Percentiles rank a stretch among this genome's conserved stretches.
Conservation (phyloP, 2,797 vertebrate species). For the Sitta carolinensis region DNA sequence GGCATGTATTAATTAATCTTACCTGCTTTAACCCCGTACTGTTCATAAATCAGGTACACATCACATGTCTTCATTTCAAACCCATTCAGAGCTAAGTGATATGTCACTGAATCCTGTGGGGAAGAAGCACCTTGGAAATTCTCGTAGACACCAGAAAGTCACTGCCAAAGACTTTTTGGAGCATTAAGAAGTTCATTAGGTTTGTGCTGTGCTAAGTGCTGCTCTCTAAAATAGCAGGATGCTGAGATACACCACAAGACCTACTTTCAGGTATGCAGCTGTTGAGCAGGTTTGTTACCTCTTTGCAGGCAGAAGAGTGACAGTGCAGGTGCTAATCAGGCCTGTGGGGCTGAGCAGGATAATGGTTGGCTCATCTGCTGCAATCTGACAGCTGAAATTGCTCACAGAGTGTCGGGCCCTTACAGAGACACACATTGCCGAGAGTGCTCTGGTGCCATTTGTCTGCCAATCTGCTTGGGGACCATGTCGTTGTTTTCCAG, state of each 20-base stretch:
- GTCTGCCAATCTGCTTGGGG: slow-evolving; percentile 41
- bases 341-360: background rate
- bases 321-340: slow-evolving; percentile 58
- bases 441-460: slow-evolving; percentile 17
- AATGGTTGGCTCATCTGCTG: slow-evolving; percentile 10
- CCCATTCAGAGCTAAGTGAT: background rate
- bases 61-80: background rate
- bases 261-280: slow-evolving; percentile 8
- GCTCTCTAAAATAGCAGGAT: background rate
- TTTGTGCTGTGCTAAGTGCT: background rate
- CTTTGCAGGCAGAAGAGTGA: slow-evolving; percentile 12
- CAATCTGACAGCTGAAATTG: slow-evolving; percentile 52
- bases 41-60: accelerated
- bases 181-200: background rate
- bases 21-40: background rate
- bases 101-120: background rate
- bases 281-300: slow-evolving; percentile 26
- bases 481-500: background rate
- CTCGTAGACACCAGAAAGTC: background rate
- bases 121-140: background rate
- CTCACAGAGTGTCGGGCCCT: background rate
- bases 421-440: slow-evolving; percentile 4
- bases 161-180: background rate
- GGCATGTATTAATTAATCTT: background rate
- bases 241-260: background rate